Conservation (phyloP, 2,797 vertebrate species). For the Phoebastria nigripes region DNA sequence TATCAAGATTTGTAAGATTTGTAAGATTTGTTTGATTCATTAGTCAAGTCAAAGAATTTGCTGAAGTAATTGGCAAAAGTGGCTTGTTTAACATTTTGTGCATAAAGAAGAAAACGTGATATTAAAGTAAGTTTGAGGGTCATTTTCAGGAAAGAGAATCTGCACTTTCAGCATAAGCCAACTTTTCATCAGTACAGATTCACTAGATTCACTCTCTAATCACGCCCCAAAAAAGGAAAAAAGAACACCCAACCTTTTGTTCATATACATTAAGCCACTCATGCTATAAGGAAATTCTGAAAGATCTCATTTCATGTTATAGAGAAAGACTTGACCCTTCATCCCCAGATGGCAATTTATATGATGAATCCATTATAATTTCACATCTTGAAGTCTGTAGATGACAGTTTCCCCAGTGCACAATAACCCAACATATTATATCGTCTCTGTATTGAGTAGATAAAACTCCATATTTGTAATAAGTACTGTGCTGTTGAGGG, state of each 20-base stretch:
- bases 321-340: neutral
- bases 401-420: neutral
- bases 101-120: neutral
- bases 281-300: neutral
- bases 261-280: neutral
- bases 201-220: neutral
- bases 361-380: neutral
- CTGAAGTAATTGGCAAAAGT: neutral
- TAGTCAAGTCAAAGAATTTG: neutral
- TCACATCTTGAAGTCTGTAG: neutral
- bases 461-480: neutral
- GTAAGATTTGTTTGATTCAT: neutral
- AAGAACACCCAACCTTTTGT: neutral
- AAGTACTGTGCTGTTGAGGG: neutral
- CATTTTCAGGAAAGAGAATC: neutral
- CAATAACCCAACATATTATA: neutral
- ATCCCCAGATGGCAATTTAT: neutral
- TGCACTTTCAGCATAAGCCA: neutral
- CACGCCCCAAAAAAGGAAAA: neutral
- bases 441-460: neutral
- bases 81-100: neutral
- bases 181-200: neutral
- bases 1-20: neutral
- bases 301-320: neutral
- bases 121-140: neutral